Evolutionary conservation across 2,797 vertebrate genomes (phyloP).

Genomic region (Salarias fasciatus): DNA sequence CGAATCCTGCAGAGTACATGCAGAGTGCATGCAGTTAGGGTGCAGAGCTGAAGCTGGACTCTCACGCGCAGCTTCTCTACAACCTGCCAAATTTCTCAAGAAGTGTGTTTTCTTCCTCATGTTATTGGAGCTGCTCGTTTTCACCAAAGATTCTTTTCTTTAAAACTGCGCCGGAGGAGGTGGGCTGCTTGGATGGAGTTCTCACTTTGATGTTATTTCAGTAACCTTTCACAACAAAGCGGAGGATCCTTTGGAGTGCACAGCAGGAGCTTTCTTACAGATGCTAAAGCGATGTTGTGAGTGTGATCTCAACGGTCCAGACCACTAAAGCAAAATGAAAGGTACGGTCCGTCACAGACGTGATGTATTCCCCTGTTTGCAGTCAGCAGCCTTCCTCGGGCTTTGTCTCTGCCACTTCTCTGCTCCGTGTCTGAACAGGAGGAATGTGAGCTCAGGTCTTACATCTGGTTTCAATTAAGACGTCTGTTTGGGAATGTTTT

Average conservation of each 20-base stretch:
- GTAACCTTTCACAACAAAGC: background rate
- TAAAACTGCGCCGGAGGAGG: slow-evolving; percentile 47
- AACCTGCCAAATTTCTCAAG: slow-evolving; percentile 14
- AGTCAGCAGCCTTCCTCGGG: background rate
- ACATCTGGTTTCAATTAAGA: slow-evolving; percentile 95
- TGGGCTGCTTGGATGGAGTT: slow-evolving; percentile 31
- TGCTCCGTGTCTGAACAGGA: slow-evolving; percentile 43
- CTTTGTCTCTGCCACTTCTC: slow-evolving; percentile 45
- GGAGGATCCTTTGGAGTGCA: slow-evolving; percentile 29
- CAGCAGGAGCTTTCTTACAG: slow-evolving; percentile 40
- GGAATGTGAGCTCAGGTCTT: slow-evolving; percentile 73
- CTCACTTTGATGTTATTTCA: slow-evolving; percentile 1
- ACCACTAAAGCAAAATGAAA: slow-evolving; percentile 79
- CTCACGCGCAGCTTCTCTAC: slow-evolving; percentile 62
- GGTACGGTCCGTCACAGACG: slow-evolving; percentile 61
- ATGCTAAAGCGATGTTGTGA: slow-evolving; percentile 74
- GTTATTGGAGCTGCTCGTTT: background rate
- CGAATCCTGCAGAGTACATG: slow-evolving; percentile 44
- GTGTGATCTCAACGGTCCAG: slow-evolving; percentile 59
- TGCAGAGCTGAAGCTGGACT: slow-evolving; percentile 41
- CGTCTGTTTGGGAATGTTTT: slow-evolving; percentile 86
- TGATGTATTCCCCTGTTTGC: background rate
- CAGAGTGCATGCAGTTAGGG: slow-evolving; percentile 34
- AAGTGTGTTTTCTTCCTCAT: background rate
- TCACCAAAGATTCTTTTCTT: background rate